These are phyloP conservation scores for Protodeltote pygarga DNA, from an alignment of 2,888 invertebrate genomes.

Conservation along the genomic window DNA sequence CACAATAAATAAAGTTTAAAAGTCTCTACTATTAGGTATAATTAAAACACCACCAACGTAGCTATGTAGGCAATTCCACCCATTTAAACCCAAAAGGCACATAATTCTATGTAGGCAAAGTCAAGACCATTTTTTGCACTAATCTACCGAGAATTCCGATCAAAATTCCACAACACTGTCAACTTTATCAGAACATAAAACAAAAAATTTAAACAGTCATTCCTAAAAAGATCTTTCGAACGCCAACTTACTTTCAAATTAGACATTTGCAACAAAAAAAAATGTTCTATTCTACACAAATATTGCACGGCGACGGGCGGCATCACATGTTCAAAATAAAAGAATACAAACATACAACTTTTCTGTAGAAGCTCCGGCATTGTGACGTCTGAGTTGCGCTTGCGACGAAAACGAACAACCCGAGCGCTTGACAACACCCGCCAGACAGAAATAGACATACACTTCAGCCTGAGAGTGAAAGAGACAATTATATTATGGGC, in stretches of 20 bases:
- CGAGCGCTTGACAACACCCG: slow-evolving; percentile 57
- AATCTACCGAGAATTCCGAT: slow-evolving; percentile 34
- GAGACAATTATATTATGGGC: slow-evolving; percentile 69
- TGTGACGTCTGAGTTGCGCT: slow-evolving; percentile 71
- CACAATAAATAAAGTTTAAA: no score
- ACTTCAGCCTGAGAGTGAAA: slow-evolving; percentile 33
- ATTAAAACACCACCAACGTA: no score
- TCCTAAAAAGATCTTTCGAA: slow-evolving; percentile 58
- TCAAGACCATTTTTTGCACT: slow-evolving; percentile 23
- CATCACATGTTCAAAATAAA: slow-evolving; percentile 73
- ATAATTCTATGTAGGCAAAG: slow-evolving; percentile 9
- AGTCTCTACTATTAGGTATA: no score
- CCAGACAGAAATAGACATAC: slow-evolving; percentile 53
- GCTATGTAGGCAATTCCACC: no score
- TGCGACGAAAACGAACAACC: slow-evolving; percentile 78
- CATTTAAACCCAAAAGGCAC: slow-evolving; percentile 17
- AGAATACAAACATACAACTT: slow-evolving; percentile 74
- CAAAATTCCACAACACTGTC: slow-evolving; percentile 61
- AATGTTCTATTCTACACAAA: slow-evolving; percentile 78
- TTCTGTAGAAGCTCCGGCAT: slow-evolving; percentile 81
- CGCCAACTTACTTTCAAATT: slow-evolving; percentile 77
- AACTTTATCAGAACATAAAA: slow-evolving; percentile 57
- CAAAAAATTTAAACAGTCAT: slow-evolving; percentile 26
- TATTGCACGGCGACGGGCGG: slow-evolving; percentile 78
- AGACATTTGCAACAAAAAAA: slow-evolving; percentile 72